Evolutionary conservation across 2,888 invertebrate genomes (phyloP).

Genomic region (Unio delphinus): DNA sequence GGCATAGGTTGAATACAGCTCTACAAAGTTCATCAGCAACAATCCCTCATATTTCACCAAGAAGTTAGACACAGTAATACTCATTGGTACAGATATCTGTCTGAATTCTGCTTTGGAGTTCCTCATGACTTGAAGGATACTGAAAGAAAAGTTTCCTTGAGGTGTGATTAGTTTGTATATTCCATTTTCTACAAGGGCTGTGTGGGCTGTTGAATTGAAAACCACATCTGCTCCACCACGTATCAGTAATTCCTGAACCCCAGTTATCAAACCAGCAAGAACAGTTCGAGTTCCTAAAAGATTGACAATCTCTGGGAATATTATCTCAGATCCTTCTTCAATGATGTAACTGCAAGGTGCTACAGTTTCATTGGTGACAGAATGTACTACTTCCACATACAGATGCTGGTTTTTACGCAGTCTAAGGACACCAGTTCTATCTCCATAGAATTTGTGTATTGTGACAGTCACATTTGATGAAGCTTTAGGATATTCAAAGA

Average conservation of each 20-base stretch:
- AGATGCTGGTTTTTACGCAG: conserved; percentile 44
- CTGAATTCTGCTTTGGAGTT: conserved; percentile 46
- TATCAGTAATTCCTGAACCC: conserved; percentile 43
- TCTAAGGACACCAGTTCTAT: conserved; percentile 52
- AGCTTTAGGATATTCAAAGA: conserved; percentile 44
- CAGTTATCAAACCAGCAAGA: conserved; percentile 52
- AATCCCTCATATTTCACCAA: conserved; percentile 51
- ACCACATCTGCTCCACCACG: conserved; percentile 46
- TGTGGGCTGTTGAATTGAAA: conserved; percentile 48
- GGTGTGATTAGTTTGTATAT: conserved; percentile 44
- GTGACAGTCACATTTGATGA: conserved; percentile 26
- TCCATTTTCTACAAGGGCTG: conserved; percentile 55
- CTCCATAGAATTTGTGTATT: conserved; percentile 51
- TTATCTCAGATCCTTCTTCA: conserved; percentile 45
- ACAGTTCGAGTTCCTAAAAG: conserved; percentile 50
- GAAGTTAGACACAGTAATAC: conserved; percentile 38
- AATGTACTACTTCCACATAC: conserved; percentile 54
- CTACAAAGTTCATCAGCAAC: conserved; percentile 47
- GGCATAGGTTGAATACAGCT: conserved; percentile 43
- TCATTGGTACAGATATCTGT: conserved; percentile 37
- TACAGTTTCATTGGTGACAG: conserved; percentile 48
- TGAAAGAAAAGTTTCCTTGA: conserved; percentile 53
- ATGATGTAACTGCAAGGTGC: conserved; percentile 56
- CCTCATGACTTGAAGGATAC: conserved; percentile 42
- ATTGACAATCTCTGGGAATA: conserved; percentile 46